Evolutionary conservation across 2,888 invertebrate species (phyloP), one percentile per base, ranked within the genome.

Genomic region (Drosophila prolongata): DNA sequence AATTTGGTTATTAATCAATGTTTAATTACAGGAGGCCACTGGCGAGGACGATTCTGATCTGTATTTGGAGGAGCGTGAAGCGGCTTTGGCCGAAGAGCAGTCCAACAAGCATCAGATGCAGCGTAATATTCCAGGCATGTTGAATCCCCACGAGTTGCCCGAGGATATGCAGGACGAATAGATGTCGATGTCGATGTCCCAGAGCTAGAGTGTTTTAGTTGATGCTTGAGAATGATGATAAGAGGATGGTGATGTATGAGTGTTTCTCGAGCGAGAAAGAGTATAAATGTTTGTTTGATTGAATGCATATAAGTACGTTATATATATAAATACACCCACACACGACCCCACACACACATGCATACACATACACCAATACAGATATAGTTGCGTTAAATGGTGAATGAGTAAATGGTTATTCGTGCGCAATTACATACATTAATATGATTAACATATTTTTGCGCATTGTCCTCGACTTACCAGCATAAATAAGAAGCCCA

Each of bases 21-120:
- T 19, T 47, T 2, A 27, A 24, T 91, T 93, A 5, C 92, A 99
- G 99, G 99, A 99, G 94, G 98, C 97, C 92, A 98, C 98, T 34
- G 99, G 99, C 47, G 98, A 98, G 92, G 99, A 99, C 92, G 98
- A 99, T 93, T 96, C 97, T 72, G 99, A 99, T 93, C 94, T 99
- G 90, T 99, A 97, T 93, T 93, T 99, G 90, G 99, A 99, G 91
- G 99, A 99, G 92, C 95, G 99, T 86, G 97, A 99, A 93, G 95
- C 95, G 77, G 96, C 97, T 67, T 94, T 99, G 77, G 95, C 96
- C 80, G 94, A 95, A 89, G 99, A 99, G 52, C 98, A 99, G 92
- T 96, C 97, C 76, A 98, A 98, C 90, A 99, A 99, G 93, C 95
- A 98, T 91, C 95, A 96, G 92, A 95, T 97, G 85, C 98, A 98